Evolutionary conservation across 1,140 invertebrate genomes (phyloP).

Genomic region (Antheraea pernyi): DNA sequence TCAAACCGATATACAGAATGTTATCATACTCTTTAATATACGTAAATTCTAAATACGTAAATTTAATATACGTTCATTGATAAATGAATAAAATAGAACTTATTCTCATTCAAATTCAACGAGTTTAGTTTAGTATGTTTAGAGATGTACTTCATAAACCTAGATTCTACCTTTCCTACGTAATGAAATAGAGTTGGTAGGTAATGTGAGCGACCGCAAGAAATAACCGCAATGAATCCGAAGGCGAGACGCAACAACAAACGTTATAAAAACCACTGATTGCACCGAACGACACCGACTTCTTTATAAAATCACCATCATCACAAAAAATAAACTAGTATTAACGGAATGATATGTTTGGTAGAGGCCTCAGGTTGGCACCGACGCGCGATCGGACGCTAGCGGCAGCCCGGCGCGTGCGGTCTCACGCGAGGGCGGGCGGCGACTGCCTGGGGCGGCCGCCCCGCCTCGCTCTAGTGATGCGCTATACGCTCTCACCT

Average conservation of each 20-base stretch:
- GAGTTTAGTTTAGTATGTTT: too few species aligned
- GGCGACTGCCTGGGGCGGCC: constrained; percentile 47
- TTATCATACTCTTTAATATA: too few species aligned
- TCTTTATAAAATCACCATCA: background rate
- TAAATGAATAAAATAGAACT: too few species aligned
- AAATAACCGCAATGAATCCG: background rate
- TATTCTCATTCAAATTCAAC: too few species aligned
- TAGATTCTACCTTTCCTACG: background rate
- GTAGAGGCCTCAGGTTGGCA: constrained; percentile 23
- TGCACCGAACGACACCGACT: background rate
- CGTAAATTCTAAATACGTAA: too few species aligned
- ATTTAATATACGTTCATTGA: too few species aligned
- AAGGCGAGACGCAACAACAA: background rate
- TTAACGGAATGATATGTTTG: constrained; percentile 9
- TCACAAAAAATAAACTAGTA: background rate
- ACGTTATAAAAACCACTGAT: background rate
- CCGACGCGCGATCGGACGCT: constrained; percentile 10
- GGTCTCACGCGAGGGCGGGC: constrained; percentile 39
- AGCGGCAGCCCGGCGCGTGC: constrained; percentile 31
- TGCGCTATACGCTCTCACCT: constrained; percentile 12
- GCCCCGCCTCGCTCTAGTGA: constrained; percentile 24
- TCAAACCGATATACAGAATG: too few species aligned
- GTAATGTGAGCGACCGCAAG: background rate
- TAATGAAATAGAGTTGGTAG: background rate
- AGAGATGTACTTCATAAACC: too few species aligned